A percentile compares a stretch with the other conserved stretches of the same genome.
phyloP scores from a whole-genome alignment of 2,797 vertebrate species.

The Nothura maculosa region DNA sequence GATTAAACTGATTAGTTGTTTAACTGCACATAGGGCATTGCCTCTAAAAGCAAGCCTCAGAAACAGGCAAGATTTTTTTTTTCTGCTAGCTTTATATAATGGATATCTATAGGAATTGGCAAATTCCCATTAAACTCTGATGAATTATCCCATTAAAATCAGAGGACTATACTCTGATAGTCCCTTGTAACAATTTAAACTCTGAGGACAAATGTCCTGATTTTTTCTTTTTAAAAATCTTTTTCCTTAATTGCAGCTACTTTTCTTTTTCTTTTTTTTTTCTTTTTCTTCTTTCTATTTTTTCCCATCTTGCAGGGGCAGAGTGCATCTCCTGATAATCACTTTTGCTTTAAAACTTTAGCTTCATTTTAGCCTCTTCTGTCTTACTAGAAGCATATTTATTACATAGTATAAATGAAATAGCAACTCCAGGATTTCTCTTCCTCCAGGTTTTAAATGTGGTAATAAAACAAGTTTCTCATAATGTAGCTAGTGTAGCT shows the following conservation, averaged over 20 bases:
- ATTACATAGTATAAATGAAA: slow-evolving; percentile 29
- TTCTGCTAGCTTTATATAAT: neutral
- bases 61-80: neutral
- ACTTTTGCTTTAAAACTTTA: neutral
- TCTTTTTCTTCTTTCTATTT: neutral
- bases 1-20: neutral
- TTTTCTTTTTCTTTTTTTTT: neutral
- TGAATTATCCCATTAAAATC: neutral
- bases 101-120: neutral
- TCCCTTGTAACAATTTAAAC: neutral
- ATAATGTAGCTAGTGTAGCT: neutral
- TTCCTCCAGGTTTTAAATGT: slow-evolving; percentile 21
- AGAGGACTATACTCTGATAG: neutral
- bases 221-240: neutral
- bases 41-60: neutral
- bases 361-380: neutral
- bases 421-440: neutral
- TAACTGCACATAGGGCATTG: neutral
- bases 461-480: slow-evolving; percentile 4
- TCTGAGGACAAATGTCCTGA: neutral
- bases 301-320: neutral
- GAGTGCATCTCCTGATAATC: neutral
- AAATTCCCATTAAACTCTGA: neutral
- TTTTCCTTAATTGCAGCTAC: neutral
- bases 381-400: neutral